Evolutionary conservation across 2,888 invertebrate species (phyloP).

Genomic region (Hydropsyche betteni): DNA sequence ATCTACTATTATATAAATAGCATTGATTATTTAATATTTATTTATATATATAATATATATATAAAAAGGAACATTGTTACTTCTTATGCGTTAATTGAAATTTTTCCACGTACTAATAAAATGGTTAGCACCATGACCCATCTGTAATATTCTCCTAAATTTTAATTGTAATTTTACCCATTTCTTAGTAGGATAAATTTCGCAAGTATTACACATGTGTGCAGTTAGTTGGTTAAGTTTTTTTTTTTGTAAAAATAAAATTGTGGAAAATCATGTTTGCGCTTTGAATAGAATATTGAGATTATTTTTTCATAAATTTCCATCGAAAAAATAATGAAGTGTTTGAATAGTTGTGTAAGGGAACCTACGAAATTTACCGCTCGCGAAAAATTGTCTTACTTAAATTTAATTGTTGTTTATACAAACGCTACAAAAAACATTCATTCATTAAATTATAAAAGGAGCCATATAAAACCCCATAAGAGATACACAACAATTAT

Average conservation of each 20-base stretch:
- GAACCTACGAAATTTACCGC: constrained; percentile 31
- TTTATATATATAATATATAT: constrained; percentile 46
- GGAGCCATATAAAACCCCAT: constrained; percentile 35
- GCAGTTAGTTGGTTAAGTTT: too few relatives aligned
- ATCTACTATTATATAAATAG: constrained; percentile 47
- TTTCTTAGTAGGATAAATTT: constrained; percentile 51
- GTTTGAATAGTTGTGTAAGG: constrained; percentile 3
- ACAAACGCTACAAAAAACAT: constrained; percentile 52
- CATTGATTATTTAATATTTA: constrained; percentile 48
- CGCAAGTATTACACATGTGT: constrained; percentile 16
- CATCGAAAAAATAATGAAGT: background rate
- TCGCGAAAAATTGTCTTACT: constrained; percentile 50
- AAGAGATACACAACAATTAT: constrained; percentile 43
- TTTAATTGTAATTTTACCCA: constrained; percentile 52
- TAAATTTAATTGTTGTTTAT: constrained; percentile 45
- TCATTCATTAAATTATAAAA: constrained; percentile 47
- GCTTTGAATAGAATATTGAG: too few relatives aligned
- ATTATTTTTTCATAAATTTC: background rate
- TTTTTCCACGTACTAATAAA: constrained; percentile 52
- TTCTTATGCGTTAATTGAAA: constrained; percentile 42
- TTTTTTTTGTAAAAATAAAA: too few relatives aligned
- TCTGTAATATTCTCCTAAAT: constrained; percentile 51
- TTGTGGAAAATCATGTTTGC: too few relatives aligned
- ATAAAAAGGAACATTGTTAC: constrained; percentile 51
- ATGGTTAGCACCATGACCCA: constrained; percentile 52